Percentiles rank a stretch among this genome's conserved stretches.
Evolutionary conservation across 2,797 vertebrate genomes (phyloP).

Genomic region (Lemur catta): DNA sequence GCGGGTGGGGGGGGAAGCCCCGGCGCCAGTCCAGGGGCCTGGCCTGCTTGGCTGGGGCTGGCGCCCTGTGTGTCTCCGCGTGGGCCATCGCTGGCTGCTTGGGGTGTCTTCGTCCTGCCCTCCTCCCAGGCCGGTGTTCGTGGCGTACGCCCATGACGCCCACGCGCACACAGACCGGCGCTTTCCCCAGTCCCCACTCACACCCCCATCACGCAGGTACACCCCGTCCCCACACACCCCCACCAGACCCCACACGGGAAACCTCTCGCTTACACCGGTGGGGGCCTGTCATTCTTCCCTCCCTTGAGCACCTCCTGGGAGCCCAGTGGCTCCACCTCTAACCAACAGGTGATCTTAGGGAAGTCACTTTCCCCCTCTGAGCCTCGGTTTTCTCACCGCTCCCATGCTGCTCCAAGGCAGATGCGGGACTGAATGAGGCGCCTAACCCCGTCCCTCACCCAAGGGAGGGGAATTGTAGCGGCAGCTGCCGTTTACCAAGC

Average conservation of each 20-base stretch:
- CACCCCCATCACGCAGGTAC: neutral
- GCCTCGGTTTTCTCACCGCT: neutral
- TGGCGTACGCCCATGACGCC: neutral
- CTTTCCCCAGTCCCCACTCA: neutral
- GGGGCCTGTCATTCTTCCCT: neutral
- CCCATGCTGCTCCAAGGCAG: neutral
- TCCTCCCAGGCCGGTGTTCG: neutral
- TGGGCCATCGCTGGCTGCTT: neutral
- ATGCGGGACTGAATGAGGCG: accelerated
- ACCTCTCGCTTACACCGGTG: neutral
- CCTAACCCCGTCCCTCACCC: accelerated
- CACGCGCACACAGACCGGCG: accelerated
- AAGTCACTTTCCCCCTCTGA: neutral
- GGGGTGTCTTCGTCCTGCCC: accelerated
- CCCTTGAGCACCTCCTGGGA: neutral
- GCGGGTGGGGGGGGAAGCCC: neutral
- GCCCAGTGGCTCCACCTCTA: neutral
- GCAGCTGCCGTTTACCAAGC: accelerated
- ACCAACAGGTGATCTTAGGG: neutral
- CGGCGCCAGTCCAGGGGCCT: accelerated
- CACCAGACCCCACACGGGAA: neutral
- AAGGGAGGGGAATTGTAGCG: accelerated
- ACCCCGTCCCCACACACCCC: accelerated
- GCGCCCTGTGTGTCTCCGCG: accelerated
- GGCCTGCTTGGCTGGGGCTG: neutral